Conservation (phyloP, 2,888 invertebrate genomes). For the Altica lythri region DNA sequence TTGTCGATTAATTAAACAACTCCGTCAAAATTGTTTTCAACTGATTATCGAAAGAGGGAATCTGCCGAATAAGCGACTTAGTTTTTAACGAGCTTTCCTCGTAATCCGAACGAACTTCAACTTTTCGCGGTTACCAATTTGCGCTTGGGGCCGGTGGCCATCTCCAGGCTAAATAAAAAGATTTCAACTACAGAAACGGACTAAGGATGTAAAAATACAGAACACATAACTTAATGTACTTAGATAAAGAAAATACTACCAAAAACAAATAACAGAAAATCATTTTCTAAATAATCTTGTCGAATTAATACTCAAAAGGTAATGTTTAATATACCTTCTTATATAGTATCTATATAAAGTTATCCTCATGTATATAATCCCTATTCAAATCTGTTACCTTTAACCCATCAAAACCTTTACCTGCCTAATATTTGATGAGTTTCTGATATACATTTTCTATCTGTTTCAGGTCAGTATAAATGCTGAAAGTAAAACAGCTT, state of each 20-base stretch:
- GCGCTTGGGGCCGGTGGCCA: conserved; percentile 1
- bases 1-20: conserved; percentile 19
- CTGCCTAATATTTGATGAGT: conserved; percentile 32
- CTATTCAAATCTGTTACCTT: no score
- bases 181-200: no score
- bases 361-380: no score
- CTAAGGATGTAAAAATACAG: no score
- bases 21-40: conserved; percentile 19
- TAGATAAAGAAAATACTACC: no score
- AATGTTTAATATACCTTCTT: no score
- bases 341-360: no score
- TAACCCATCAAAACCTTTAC: no score
- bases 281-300: no score
- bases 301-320: no score
- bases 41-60: conserved; percentile 21
- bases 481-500: conserved; percentile 21
- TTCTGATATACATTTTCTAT: conserved; percentile 31
- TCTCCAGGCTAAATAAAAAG: neutral
- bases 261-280: no score
- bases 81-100: conserved; percentile 25
- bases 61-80: conserved; percentile 26
- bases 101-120: conserved; percentile 21
- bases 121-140: conserved; percentile 14
- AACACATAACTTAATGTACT: no score
- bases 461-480: conserved; percentile 41